Evolutionary conservation across 1,140 invertebrate species (phyloP), one percentile per base, ranked within the genome.

Genomic region (Nasonia longicornis): DNA sequence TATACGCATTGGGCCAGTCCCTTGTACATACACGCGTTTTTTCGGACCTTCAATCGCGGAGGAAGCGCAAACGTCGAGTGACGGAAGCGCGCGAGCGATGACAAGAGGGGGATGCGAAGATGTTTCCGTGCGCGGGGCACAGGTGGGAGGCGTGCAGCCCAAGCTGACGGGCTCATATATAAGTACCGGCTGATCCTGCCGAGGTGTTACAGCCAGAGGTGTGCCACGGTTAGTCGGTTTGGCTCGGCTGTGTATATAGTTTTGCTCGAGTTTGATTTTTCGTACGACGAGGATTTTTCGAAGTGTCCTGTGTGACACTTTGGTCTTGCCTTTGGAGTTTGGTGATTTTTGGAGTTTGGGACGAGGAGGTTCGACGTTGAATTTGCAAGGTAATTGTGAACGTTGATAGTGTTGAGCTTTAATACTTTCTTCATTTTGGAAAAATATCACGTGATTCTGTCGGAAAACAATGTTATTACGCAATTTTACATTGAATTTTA

Each of bases 31-130:
- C n/a, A 14, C 64, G 22, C 26, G 26, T 31, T 20, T 75, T 75
- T 75, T 66, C 45, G 31, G 58, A 64, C 31, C 58, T 45, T 22
- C 63, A 22, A 64, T 74, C 38, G 72, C 45, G 14, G 16, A 31
- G 72, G 26, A 35, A 63, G 16, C 31, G 31, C 31, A 35, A 35
- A 35, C 31, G 31, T 3, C 22, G 38, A 42, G 38, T 8, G 71
- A 73, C 20, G 22, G 26, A 73, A 73, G 71, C 14, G 42, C n/a
- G 16, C n/a, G 16, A 22, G 22, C 63, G 63, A 42, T 42, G 38
- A 6, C 64, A n/a, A 58, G 72, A 74, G 48, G 72, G 72, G 26
- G 45, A 72, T 74, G 48, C n/a, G 45, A 69, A 48, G 63, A 77
- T 45, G 75, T 29, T 7, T 66, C 14, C 4, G 29, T 16, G 74